These are phyloP conservation scores for Psittacus erithacus DNA, from an alignment of 2,113 vertebrate species.

Conservation along the genomic window DNA sequence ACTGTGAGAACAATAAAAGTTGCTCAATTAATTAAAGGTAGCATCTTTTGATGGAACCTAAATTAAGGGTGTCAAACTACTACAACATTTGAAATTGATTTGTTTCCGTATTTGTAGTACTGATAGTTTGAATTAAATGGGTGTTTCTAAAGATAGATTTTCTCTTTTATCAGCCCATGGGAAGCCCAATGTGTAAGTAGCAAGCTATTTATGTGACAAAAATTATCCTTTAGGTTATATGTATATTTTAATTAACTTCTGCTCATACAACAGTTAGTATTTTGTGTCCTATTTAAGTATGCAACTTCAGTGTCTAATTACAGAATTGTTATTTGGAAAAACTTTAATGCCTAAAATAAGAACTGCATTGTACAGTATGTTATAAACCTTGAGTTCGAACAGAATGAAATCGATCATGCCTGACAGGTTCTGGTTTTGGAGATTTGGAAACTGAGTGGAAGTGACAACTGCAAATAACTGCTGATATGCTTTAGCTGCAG, in stretches of 20 bases:
- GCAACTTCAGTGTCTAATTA: conserved; percentile 69
- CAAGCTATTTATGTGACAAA: not conserved
- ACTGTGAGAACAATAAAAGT: not conserved
- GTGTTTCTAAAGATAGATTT: not conserved
- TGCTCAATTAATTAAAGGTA: not conserved
- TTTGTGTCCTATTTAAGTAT: conserved; percentile 28
- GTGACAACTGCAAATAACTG: conserved; percentile 25
- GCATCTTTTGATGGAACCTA: not conserved
- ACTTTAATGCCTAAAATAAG: not conserved
- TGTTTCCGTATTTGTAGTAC: not conserved
- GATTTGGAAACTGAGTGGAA: conserved; percentile 17
- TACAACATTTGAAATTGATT: not conserved
- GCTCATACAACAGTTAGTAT: not conserved
- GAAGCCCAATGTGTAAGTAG: not conserved
- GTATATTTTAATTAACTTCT: not conserved
- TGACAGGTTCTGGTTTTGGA: conserved; percentile 45
- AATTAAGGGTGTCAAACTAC: not conserved
- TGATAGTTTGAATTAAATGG: not conserved
- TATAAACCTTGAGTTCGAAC: conserved; percentile 67
- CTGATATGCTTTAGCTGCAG: not conserved
- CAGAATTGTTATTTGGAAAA: conserved; percentile 51
- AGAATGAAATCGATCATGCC: conserved; percentile 71
- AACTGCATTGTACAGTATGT: conserved; percentile 22
- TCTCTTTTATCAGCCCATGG: not conserved
- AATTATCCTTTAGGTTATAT: not conserved